These are phyloP conservation scores for Columba janthina DNA, from an alignment of 2,113 vertebrate species.

Conservation along the genomic window DNA sequence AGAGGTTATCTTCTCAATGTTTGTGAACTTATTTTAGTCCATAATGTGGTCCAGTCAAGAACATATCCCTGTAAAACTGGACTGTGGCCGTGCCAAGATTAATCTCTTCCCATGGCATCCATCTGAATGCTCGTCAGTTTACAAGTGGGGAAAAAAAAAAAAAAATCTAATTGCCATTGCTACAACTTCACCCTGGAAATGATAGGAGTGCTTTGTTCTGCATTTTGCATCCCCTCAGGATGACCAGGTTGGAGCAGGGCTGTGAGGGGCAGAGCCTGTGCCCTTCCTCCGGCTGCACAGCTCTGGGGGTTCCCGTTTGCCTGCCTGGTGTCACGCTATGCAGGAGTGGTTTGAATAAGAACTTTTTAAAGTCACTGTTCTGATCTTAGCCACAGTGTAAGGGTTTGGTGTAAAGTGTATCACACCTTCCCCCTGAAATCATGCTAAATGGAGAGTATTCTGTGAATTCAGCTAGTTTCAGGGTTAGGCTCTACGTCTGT, in stretches of 20 bases:
- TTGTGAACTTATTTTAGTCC: not conserved
- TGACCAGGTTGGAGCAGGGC: rapidly evolving
- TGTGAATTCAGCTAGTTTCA: not conserved
- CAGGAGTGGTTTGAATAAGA: not conserved
- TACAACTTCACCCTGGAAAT: not conserved
- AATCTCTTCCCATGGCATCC: not conserved
- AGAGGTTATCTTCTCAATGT: not conserved
- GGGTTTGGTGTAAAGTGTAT: not conserved
- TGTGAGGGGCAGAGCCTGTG: not conserved
- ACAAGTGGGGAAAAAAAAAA: not conserved
- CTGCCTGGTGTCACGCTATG: not conserved
- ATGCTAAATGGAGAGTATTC: not conserved
- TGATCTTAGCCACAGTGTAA: not conserved
- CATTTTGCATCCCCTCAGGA: not conserved
- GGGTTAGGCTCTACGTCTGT: not conserved
- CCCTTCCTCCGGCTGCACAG: not conserved
- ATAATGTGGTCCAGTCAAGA: not conserved
- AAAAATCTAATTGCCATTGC: not conserved
- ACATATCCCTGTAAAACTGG: not conserved
- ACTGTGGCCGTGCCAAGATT: not conserved
- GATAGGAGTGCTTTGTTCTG: not conserved
- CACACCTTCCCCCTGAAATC: not conserved
- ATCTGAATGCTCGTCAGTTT: not conserved
- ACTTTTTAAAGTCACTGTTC: not conserved
- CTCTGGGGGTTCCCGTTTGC: not conserved